Base-by-base conservation (phyloP, 2,888 invertebrate species). In the Linnaemya tessellans region DNA sequence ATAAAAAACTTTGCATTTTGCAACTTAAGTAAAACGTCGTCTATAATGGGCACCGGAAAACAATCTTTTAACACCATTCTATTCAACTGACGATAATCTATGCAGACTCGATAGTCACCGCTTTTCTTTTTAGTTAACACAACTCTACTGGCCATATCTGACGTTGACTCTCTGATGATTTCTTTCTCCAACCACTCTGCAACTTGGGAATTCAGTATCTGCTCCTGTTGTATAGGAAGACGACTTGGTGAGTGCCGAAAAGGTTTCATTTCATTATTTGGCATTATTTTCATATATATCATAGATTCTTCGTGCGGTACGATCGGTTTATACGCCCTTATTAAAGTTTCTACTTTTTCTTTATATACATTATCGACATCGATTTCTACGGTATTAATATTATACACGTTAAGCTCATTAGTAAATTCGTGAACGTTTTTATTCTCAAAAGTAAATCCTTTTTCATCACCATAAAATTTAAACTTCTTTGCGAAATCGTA, bases 231-330 rank as follows among this genome's bases (percentile, higher is more conserved):
- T 41, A n/a, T 25, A 20, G 83, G 77, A 10, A 83, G 35, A 13
- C 80, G 71, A 46, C 82, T 86, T 60, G 84, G 86, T 64, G 73
- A 38, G 15, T 87, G 67, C 18, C 84, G 81, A 56, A 86, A 82
- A 15, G 83, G 75, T 51, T 67, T 67, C 18, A 68, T 41, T 10
- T 86, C 58, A 54, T 41, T 67, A 25, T 86, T 80, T 35, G 77
- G 84, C 10, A 77, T 56, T 18, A 86, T 75, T 38, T 71, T 82
- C 64, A 84, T 43, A 38, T 41, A 11, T 49, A 84, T 64, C 13
- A 80, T 80, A 18, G 81, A 84, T 22, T 80, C 35, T 67, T 51
- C 35, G 13, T 51, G 35, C 18, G 67, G 67, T 18, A 49, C 13
- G 10, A 51, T 13, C 41, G 65, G 46, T 65, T 51, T 51, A 51